Conservation (phyloP, 2,888 invertebrate genomes). For the Eumacrocentrus americanus region DNA sequence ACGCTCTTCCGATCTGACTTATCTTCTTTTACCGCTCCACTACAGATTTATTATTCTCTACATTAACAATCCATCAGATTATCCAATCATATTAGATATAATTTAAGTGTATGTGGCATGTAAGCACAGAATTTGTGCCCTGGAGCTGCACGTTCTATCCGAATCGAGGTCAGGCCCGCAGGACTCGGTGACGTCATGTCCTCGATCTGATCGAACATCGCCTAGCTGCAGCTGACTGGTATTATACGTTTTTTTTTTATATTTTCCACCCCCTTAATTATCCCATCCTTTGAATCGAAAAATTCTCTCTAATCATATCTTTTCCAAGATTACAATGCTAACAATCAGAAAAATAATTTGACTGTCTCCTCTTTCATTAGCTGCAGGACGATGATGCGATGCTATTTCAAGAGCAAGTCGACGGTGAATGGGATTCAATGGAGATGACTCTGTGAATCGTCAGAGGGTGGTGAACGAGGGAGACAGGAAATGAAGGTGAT, state of each 20-base stretch:
- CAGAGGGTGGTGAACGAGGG: not conserved
- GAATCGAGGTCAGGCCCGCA: conserved; percentile 39
- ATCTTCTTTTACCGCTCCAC: no score
- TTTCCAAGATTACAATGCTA: no score
- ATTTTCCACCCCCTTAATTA: not conserved
- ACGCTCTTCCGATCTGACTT: no score
- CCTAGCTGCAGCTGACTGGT: conserved; percentile 19
- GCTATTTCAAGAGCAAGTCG: no score
- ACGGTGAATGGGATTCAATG: no score
- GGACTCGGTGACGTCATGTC: conserved; percentile 37
- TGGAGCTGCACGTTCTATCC: conserved; percentile 2
- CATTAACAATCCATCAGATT: conserved; percentile 9
- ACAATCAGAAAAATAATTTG: no score
- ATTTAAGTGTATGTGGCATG: not conserved
- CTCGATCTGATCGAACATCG: conserved; percentile 35
- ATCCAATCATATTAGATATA: conserved; percentile 4
- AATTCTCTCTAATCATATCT: no score
- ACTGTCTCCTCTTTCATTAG: no score
- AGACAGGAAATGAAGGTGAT: not conserved
- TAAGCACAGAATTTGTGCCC: not conserved
- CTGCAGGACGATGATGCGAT: no score
- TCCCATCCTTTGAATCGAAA: no score
- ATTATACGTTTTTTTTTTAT: not conserved
- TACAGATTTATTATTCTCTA: conserved; percentile 8
- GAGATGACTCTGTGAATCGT: not conserved